phyloP scores from a whole-genome alignment of 2,113 vertebrate species.

The Nipponia nippon region DNA sequence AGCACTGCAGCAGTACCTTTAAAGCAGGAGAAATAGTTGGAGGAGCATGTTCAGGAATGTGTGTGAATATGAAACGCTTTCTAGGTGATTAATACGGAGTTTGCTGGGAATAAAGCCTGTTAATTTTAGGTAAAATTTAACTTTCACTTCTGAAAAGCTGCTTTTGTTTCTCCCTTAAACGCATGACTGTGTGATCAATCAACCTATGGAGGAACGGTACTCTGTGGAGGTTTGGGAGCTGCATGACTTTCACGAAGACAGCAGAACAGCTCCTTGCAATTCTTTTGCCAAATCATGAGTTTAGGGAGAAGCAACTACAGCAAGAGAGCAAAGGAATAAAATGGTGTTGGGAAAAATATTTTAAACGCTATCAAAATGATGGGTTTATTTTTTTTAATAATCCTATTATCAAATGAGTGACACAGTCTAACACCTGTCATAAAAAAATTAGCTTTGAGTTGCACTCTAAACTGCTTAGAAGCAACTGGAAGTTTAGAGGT shows the following conservation, averaged over 20 bases:
- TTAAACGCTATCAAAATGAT: neutral
- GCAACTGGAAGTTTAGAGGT: neutral
- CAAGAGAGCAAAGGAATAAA: neutral
- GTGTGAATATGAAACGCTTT: neutral
- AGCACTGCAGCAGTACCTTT: neutral
- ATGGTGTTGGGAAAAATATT: neutral
- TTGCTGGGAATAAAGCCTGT: neutral
- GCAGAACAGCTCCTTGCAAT: neutral
- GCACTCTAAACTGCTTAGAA: neutral
- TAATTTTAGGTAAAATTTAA: neutral
- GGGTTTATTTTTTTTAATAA: neutral
- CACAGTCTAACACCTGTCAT: neutral
- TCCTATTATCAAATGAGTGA: neutral
- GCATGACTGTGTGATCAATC: neutral
- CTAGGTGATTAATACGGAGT: neutral
- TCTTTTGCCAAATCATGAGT: neutral
- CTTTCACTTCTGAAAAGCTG: neutral
- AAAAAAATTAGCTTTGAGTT: neutral
- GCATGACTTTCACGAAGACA: neutral
- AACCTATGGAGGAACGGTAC: accelerated
- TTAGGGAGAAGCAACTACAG: neutral
- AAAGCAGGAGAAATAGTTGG: neutral
- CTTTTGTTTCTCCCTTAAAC: neutral
- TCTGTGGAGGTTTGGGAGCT: neutral
- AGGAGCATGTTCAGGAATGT: neutral